These are phyloP conservation scores for Erethizon dorsatum DNA, from an alignment of 2,797 vertebrate species.

Conservation along the genomic window DNA sequence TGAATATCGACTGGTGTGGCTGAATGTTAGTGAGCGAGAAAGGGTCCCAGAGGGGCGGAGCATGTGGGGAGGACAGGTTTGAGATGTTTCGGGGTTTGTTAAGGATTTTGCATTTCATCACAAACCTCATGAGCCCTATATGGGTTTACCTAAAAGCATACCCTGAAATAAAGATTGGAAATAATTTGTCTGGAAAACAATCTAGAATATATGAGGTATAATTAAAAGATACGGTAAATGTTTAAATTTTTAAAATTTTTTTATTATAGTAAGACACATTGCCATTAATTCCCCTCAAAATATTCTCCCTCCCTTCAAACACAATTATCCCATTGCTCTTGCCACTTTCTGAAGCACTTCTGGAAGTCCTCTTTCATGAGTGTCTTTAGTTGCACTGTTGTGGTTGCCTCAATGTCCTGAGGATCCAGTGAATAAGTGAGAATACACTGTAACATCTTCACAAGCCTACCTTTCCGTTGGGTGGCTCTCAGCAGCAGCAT, in stretches of 20 bases:
- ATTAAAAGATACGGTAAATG: not conserved
- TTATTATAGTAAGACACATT: not conserved
- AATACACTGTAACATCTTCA: not conserved
- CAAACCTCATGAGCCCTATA: not conserved
- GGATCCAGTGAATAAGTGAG: not conserved
- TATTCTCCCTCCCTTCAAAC: not conserved
- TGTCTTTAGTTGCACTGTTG: not conserved
- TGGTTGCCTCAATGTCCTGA: not conserved
- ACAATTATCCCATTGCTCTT: not conserved
- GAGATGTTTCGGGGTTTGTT: not conserved
- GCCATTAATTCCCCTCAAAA: not conserved
- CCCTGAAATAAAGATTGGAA: not conserved
- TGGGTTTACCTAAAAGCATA: not conserved
- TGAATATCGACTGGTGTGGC: not conserved
- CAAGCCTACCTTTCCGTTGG: not conserved
- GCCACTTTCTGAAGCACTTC: not conserved
- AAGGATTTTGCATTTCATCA: constrained; percentile 3
- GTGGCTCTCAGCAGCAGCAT: not conserved
- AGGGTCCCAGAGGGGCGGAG: too few species aligned
- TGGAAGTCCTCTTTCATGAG: not conserved
- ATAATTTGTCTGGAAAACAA: constrained; percentile 13
- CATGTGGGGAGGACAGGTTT: not conserved
- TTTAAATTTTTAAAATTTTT: not conserved
- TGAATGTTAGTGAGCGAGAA: not conserved
- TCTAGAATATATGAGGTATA: not conserved